Percentiles rank a stretch among this genome's conserved stretches.
Conservation (phyloP, 1,140 invertebrate species). For the Ectropis grisescens region DNA sequence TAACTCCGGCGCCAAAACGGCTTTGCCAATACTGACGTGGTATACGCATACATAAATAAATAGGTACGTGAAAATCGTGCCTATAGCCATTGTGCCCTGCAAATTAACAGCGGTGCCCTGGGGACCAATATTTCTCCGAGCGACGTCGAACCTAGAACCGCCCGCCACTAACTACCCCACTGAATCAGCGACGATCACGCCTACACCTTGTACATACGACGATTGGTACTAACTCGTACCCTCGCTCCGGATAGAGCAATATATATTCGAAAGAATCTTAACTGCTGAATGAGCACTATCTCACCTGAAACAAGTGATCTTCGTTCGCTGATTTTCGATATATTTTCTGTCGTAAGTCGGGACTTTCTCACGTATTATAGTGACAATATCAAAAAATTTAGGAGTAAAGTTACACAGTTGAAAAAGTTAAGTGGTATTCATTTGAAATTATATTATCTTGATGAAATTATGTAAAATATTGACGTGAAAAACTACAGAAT, state of each 20-base stretch:
- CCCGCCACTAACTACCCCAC: slow-evolving; percentile 56
- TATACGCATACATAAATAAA: slow-evolving; percentile 20
- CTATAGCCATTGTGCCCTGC: slow-evolving; percentile 36
- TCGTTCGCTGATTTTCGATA: no score
- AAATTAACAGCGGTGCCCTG: slow-evolving; percentile 58
- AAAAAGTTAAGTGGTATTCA: no score
- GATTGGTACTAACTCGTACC: slow-evolving; percentile 48
- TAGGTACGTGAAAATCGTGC: slow-evolving; percentile 49
- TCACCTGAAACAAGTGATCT: slow-evolving; percentile 1
- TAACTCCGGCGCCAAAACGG: slow-evolving; percentile 16
- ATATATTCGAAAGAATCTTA: slow-evolving; percentile 25
- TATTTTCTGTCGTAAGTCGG: no score
- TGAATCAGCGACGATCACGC: slow-evolving; percentile 66
- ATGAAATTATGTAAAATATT: no score
- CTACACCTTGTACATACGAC: slow-evolving; percentile 62
- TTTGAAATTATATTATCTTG: no score
- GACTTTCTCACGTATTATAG: no score
- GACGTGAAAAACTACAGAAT: no score
- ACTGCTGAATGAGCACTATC: slow-evolving; percentile 26
- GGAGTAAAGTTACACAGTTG: no score
- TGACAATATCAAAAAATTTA: no score
- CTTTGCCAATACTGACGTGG: slow-evolving; percentile 27
- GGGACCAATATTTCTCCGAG: slow-evolving; percentile 57
- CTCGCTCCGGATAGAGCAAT: slow-evolving; percentile 41
- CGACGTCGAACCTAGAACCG: slow-evolving; percentile 55